A percentile compares a stretch with the other conserved stretches of the same genome.
phyloP scores from a whole-genome alignment of 2,113 vertebrate genomes.

The Pao palembangensis region DNA sequence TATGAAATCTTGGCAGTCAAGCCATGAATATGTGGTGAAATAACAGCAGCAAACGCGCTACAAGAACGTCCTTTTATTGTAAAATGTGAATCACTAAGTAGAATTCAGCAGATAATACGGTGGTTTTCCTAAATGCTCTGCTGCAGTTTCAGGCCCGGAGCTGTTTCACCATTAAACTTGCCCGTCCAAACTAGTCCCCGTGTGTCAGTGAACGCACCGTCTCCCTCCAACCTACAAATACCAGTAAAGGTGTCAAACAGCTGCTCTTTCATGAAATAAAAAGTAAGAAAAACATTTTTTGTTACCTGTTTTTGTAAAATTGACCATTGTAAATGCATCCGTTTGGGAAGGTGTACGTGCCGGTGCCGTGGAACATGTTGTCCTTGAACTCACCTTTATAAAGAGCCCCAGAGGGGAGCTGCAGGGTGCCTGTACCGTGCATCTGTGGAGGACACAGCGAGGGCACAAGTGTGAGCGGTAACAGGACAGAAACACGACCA shows the following conservation, averaged over 20 bases:
- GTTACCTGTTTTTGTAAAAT: conserved; percentile 81
- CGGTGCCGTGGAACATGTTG: conserved; percentile 80
- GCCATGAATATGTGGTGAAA: too few relatives aligned
- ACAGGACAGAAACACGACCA: not conserved
- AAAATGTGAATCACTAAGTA: not conserved
- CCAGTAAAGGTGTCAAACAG: not conserved
- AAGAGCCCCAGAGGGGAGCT: conserved; percentile 78
- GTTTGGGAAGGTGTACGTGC: conserved; percentile 79
- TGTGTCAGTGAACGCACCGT: conserved; percentile 76
- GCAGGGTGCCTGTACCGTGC: conserved; percentile 79
- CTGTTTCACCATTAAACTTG: conserved; percentile 76
- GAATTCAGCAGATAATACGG: not conserved
- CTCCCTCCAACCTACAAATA: conserved; percentile 74
- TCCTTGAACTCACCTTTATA: conserved; percentile 85
- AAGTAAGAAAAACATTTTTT: not conserved
- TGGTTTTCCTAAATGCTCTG: conserved; percentile 58
- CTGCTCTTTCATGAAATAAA: not conserved
- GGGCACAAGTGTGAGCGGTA: not conserved
- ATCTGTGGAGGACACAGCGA: conserved; percentile 64
- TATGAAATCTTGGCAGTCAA: too few relatives aligned
- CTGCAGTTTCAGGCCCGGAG: conserved; percentile 77
- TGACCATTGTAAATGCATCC: conserved; percentile 75
- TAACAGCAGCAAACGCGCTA: too few relatives aligned
- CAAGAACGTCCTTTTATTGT: too few relatives aligned
- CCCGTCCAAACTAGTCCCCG: conserved; percentile 77